phyloP scores from a whole-genome alignment of 1,140 invertebrate species.

The Platyscapa corneri region DNA sequence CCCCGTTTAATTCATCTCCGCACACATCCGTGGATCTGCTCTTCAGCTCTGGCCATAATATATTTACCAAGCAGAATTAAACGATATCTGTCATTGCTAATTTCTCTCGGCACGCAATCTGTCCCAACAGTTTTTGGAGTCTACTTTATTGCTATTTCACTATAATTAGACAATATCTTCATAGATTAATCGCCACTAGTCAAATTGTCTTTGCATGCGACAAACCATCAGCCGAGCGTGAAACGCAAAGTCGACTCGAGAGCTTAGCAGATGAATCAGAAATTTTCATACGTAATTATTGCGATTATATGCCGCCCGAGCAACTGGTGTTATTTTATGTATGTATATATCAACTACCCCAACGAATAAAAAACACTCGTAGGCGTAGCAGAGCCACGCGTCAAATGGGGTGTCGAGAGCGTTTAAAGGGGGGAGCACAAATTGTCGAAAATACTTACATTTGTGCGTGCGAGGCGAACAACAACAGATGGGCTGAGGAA shows the following conservation, averaged over 20 bases:
- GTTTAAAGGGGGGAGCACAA: conserved; percentile 61
- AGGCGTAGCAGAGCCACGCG: neutral
- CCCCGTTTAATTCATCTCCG: neutral
- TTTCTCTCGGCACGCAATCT: neutral
- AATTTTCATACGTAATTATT: conserved; percentile 73
- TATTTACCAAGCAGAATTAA: conserved; percentile 10
- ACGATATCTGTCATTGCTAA: neutral
- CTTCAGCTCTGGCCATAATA: neutral
- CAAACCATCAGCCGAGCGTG: neutral
- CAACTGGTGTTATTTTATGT: conserved; percentile 67
- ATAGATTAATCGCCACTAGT: conserved; percentile 23
- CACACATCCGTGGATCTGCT: neutral
- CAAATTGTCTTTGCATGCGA: neutral
- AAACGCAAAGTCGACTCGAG: neutral
- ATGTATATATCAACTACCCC: neutral
- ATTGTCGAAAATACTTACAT: conserved; percentile 7
- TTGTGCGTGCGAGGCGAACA: conserved; percentile 52
- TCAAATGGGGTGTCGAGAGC: conserved; percentile 64
- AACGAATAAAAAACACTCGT: conserved; percentile 20
- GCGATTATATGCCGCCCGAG: conserved; percentile 64
- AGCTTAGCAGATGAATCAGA: conserved; percentile 66
- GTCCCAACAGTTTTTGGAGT: neutral
- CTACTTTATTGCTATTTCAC: conserved; percentile 27
- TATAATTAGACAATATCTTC: conserved; percentile 43
- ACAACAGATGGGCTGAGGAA: conserved; percentile 64